Evolutionary conservation across 2,797 vertebrate genomes (phyloP).

Genomic region (Antennarius maculatus): DNA sequence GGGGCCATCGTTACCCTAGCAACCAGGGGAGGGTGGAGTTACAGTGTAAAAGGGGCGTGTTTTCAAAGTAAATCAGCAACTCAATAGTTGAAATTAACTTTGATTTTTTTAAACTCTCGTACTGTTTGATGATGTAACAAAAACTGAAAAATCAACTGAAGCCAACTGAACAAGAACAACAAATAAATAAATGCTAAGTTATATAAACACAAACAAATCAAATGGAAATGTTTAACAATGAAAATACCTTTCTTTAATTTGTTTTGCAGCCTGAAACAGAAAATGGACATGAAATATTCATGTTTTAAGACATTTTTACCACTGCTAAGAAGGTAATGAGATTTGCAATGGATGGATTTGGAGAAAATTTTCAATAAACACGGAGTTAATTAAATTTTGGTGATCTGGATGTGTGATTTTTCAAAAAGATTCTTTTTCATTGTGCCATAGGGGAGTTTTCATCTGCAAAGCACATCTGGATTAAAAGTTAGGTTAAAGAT

Average conservation of each 20-base stretch:
- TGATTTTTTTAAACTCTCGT: constrained; percentile 20
- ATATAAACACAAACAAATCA: not conserved
- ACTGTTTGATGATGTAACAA: not conserved
- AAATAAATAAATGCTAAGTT: not conserved
- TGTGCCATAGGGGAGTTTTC: no score
- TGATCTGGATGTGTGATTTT: no score
- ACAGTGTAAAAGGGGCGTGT: not conserved
- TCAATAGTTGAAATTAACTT: not conserved
- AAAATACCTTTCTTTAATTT: constrained; percentile 96
- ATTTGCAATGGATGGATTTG: no score
- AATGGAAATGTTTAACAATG: not conserved
- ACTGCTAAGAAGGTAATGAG: no score
- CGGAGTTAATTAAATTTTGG: no score
- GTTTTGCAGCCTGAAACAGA: constrained; percentile 90
- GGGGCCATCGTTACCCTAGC: constrained; percentile 92
- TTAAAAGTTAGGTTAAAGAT: no score
- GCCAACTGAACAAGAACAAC: not conserved
- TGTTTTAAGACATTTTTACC: not conserved
- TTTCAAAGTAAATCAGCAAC: constrained; percentile 1
- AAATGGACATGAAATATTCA: constrained; percentile 30
- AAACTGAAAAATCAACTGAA: not conserved
- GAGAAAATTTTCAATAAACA: no score
- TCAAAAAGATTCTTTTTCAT: no score
- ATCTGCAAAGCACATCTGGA: no score
- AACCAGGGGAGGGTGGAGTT: not conserved